These are phyloP conservation scores for Podiceps cristatus DNA, from an alignment of 2,113 vertebrate genomes.

Conservation along the genomic window DNA sequence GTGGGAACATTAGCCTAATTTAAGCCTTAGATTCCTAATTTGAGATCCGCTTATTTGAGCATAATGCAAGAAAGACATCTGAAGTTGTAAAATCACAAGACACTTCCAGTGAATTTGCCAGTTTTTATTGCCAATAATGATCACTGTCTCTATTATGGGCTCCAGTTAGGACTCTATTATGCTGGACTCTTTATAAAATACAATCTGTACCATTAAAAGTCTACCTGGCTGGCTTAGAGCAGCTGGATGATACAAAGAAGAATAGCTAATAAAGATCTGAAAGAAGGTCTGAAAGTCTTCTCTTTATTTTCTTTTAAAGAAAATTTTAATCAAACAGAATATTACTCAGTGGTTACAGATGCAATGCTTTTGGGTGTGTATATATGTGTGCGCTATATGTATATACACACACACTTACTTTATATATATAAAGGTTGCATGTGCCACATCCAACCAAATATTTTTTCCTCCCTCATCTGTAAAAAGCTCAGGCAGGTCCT, in stretches of 20 bases:
- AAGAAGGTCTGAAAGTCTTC: background rate
- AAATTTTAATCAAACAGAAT: background rate
- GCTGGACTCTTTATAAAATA: slow-evolving; percentile 18
- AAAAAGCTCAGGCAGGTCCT: background rate
- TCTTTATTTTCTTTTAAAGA: background rate
- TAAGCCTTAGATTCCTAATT: background rate
- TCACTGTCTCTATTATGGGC: background rate
- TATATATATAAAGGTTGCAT: too few species aligned
- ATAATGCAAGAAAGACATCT: background rate
- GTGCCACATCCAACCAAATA: too few species aligned
- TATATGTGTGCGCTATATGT: background rate
- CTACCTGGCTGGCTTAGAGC: slow-evolving; percentile 1
- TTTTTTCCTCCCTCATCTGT: background rate
- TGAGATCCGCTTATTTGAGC: background rate
- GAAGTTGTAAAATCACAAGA: slow-evolving; percentile 30
- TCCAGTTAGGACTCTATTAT: slow-evolving; percentile 20
- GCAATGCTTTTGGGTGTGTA: background rate
- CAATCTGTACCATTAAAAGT: background rate
- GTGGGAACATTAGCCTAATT: background rate
- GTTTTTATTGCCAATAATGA: slow-evolving; percentile 35
- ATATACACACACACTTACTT: too few species aligned
- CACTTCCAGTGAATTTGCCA: slow-evolving; percentile 9
- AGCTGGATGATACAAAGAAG: background rate
- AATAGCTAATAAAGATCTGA: background rate
- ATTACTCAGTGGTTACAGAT: background rate